Evolutionary conservation across 2,113 vertebrate species (phyloP), one percentile per base, ranked within the genome.

Genomic region (Erythrolamprus reginae): DNA sequence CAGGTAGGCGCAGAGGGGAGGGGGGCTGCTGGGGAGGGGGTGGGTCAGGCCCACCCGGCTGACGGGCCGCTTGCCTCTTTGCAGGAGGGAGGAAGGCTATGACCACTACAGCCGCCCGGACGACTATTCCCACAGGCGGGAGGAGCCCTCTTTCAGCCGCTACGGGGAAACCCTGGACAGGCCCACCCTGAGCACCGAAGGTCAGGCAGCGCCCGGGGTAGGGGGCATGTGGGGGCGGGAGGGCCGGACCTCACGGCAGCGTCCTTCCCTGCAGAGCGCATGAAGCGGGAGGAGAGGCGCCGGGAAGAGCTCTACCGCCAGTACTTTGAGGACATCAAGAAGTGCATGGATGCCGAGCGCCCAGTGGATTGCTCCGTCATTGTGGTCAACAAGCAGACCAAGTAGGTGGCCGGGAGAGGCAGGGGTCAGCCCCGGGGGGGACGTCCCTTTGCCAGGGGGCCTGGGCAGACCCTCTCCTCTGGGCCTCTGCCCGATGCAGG

Each of bases 281-380:
- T 97, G 89, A 98, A 98, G 82, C 98, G 98, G 0, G 99, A 99
- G 93, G 99, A 99, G 91, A 97, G 98, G 0, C 97, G 98, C 56
- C 98, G 99, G 45, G 99, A 99, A 77, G 99, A 99, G 84, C 96
- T 99, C 2, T 99, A 99, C 92, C 97, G 98, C 1, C 98, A 99
- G 89, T 99, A 98, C 95, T 99, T 98, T 0, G 99, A 99, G 95
- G 99, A 99, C 89, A 98, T 99, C 56, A 99, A 99, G 96, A 97
- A 98, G 5, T 98, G 98, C 88, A 98, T 98, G 9, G 99, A 99
- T 92, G 95, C 97, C 0, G 99, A 99, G 91, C 98, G 99, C 23
- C 98, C 98, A 0, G 99, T 99, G 8, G 99, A 99, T 95, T 99
- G 99, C 93, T 99, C 99, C 1, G 99, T 99, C 90, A 98, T 99